Percentiles rank a stretch among this genome's conserved stretches.
Evolutionary conservation across 1,140 invertebrate species (phyloP).

Genomic region (Onthophagus taurus): DNA sequence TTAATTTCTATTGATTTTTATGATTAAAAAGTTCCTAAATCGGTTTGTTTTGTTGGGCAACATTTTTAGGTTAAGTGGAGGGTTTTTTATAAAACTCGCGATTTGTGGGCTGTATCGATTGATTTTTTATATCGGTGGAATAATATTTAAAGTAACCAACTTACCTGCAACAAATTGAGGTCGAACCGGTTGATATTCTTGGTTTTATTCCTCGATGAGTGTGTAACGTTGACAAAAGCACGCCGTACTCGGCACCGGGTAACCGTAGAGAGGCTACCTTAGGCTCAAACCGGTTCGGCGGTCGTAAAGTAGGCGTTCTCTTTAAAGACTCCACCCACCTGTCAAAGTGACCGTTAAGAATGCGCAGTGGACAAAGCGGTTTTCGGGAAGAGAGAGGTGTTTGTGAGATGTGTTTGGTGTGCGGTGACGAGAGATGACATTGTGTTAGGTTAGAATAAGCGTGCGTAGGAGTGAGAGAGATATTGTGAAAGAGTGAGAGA

Average conservation of each 20-base stretch:
- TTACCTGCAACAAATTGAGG: constrained; percentile 1
- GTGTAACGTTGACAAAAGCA: neutral
- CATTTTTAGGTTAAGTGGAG: constrained; percentile 26
- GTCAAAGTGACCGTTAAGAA: constrained; percentile 38
- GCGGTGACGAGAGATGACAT: constrained; percentile 39
- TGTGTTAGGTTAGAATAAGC: too few species aligned
- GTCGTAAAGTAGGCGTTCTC: constrained; percentile 30
- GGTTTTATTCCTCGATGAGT: neutral
- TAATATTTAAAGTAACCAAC: neutral
- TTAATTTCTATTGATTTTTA: constrained; percentile 2
- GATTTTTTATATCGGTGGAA: neutral
- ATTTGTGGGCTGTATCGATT: neutral
- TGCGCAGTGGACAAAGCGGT: constrained; percentile 29
- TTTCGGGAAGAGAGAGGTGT: constrained; percentile 16
- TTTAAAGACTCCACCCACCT: constrained; percentile 29
- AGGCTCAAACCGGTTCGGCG: constrained; percentile 18
- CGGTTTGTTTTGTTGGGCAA: constrained; percentile 5
- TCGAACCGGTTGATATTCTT: neutral
- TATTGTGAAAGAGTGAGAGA: too few species aligned
- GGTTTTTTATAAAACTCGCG: constrained; percentile 1
- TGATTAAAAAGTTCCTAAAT: neutral
- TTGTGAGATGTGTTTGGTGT: constrained; percentile 31
- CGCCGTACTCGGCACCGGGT: constrained; percentile 8
- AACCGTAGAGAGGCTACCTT: constrained; percentile 24
- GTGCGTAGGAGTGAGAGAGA: too few species aligned